phyloP scores from a whole-genome alignment of 2,888 invertebrate species.

The Notodonta dromedarius region DNA sequence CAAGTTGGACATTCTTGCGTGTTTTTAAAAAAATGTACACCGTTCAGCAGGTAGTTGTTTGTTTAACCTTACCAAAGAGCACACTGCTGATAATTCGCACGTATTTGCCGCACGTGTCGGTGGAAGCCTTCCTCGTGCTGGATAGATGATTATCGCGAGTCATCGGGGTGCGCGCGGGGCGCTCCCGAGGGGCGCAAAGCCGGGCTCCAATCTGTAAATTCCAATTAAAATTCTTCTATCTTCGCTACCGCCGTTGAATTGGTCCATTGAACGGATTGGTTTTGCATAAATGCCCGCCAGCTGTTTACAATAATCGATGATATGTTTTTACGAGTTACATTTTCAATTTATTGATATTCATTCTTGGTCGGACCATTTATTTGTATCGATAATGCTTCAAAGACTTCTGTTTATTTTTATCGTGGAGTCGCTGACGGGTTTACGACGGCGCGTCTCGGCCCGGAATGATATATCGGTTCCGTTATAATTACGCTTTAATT shows the following conservation, averaged over 20 bases:
- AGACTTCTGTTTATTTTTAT: conserved; percentile 77
- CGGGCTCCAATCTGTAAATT: conserved; percentile 51
- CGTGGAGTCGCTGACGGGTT: conserved; percentile 58
- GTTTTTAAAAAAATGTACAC: too few relatives aligned
- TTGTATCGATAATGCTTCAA: conserved; percentile 75
- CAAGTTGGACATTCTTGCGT: too few relatives aligned
- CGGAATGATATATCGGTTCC: conserved; percentile 51
- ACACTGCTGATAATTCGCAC: too few relatives aligned
- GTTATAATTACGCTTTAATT: conserved; percentile 58
- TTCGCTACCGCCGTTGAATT: conserved; percentile 78
- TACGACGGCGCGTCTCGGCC: conserved; percentile 53
- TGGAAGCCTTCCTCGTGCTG: neutral
- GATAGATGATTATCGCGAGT: conserved; percentile 18
- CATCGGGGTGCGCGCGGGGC: conserved; percentile 18
- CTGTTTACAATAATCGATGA: conserved; percentile 82
- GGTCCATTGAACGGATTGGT: conserved; percentile 69
- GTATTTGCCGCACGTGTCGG: too few relatives aligned
- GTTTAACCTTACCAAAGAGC: too few relatives aligned
- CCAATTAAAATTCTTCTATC: conserved; percentile 63
- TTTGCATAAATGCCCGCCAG: conserved; percentile 82
- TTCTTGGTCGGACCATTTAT: conserved; percentile 78
- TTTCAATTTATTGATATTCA: conserved; percentile 81
- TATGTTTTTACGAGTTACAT: conserved; percentile 80
- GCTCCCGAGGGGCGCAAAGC: conserved; percentile 20
- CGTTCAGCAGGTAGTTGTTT: too few relatives aligned